These are phyloP conservation scores for Allygus modestus DNA, from an alignment of 2,888 invertebrate genomes.

Conservation along the genomic window DNA sequence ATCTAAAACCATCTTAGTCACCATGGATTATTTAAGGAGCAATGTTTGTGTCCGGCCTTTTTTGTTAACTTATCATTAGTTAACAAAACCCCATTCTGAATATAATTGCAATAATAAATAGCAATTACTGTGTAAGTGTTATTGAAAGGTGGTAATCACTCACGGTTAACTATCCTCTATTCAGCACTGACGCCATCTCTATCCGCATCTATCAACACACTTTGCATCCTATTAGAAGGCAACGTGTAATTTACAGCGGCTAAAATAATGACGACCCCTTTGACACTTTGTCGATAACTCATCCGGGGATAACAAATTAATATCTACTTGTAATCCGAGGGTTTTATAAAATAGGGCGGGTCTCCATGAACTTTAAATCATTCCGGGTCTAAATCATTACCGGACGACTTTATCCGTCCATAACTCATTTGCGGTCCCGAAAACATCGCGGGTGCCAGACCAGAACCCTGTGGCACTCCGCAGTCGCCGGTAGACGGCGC, in stretches of 20 bases:
- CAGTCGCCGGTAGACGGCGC: background rate
- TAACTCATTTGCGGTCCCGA: conserved; percentile 1
- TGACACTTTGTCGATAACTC: conserved; percentile 24
- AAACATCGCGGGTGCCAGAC: background rate
- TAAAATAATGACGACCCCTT: background rate
- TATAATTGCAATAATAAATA: background rate
- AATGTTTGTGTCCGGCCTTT: no score
- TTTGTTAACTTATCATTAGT: no score
- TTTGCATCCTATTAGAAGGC: conserved; percentile 12
- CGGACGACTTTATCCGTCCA: conserved; percentile 16
- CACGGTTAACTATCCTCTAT: conserved; percentile 6
- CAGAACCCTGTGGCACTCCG: background rate
- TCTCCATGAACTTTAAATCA: conserved; percentile 47
- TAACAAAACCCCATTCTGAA: no score
- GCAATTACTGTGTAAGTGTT: no score
- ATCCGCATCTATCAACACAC: conserved; percentile 21
- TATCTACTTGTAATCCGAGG: conserved; percentile 24
- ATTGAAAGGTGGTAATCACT: background rate
- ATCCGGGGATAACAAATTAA: conserved; percentile 33
- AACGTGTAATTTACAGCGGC: conserved; percentile 34
- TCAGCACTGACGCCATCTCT: background rate
- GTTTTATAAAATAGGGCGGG: conserved; percentile 6
- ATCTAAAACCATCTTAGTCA: no score
- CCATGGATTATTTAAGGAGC: no score
- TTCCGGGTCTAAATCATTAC: conserved; percentile 12